Evolutionary conservation across 2,888 invertebrate species (phyloP).

Genomic region (Drosophila rellima): DNA sequence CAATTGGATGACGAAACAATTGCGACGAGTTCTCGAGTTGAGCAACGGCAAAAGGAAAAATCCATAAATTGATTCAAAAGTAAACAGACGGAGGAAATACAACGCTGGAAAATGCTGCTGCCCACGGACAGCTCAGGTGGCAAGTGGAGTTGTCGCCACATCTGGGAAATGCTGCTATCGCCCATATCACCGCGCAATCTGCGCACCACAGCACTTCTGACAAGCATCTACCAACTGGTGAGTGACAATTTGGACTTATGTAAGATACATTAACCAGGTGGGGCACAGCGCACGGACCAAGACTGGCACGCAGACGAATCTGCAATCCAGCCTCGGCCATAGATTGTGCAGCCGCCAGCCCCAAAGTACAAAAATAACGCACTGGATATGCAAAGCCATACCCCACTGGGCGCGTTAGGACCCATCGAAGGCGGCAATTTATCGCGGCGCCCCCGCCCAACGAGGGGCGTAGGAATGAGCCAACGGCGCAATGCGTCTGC

Average conservation of each 20-base stretch:
- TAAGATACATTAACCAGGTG: slow-evolving; percentile 41
- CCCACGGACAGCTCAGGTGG: slow-evolving; percentile 43
- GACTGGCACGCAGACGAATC: slow-evolving; percentile 58
- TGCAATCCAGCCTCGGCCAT: slow-evolving; percentile 52
- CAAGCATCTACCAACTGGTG: slow-evolving; percentile 85
- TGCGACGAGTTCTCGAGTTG: slow-evolving; percentile 44
- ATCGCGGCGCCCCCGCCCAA: slow-evolving; percentile 52
- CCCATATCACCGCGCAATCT: slow-evolving; percentile 84
- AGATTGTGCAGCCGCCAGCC: slow-evolving; percentile 59
- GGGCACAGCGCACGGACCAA: slow-evolving; percentile 67
- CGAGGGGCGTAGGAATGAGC: slow-evolving; percentile 47
- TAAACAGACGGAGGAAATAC: slow-evolving; percentile 27
- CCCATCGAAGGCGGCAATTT: slow-evolving; percentile 55
- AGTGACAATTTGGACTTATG: slow-evolving; percentile 53
- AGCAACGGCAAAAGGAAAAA: slow-evolving; percentile 51
- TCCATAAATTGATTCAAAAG: slow-evolving; percentile 76
- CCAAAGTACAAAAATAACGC: slow-evolving; percentile 82
- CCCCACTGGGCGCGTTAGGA: slow-evolving; percentile 80
- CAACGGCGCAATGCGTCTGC: slow-evolving; percentile 81
- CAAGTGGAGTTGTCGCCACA: slow-evolving; percentile 56
- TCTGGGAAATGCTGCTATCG: slow-evolving; percentile 74
- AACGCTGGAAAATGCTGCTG: slow-evolving; percentile 63
- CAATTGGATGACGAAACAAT: slow-evolving; percentile 76
- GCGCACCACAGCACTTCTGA: slow-evolving; percentile 84
- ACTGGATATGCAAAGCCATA: slow-evolving; percentile 86